These are phyloP conservation scores for Phaethon lepturus DNA, from an alignment of 2,113 vertebrate genomes.

Conservation along the genomic window DNA sequence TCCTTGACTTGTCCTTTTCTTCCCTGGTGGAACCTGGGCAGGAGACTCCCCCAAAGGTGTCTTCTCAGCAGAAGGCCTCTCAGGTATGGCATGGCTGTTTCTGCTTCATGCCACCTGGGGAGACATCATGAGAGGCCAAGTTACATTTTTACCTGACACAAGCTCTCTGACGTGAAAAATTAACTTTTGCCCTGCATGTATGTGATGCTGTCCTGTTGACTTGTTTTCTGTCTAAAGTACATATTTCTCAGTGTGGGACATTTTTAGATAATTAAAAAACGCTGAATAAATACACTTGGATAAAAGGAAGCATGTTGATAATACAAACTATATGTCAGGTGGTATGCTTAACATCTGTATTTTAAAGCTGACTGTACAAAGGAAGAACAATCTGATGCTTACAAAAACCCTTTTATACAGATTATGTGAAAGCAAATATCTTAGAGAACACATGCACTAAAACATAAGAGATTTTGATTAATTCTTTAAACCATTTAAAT, in stretches of 20 bases:
- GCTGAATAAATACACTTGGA: not conserved
- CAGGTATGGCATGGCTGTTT: not conserved
- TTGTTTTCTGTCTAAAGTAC: slow-evolving; percentile 31
- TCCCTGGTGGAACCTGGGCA: not conserved
- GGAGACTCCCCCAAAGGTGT: not conserved
- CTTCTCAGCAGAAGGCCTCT: not conserved
- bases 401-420: not conserved
- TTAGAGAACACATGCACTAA: not conserved
- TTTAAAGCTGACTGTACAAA: not conserved
- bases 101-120: not conserved
- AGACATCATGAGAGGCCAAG: not conserved
- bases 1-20: not conserved
- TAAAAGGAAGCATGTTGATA: not conserved
- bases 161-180: not conserved
- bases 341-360: not conserved
- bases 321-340: not conserved
- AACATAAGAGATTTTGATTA: not conserved
- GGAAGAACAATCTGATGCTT: slow-evolving; percentile 2
- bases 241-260: not conserved
- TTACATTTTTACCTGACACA: slow-evolving; percentile 28
- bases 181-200: slow-evolving; percentile 3
- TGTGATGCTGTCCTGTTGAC: not conserved
- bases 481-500: not conserved
- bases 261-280: not conserved
- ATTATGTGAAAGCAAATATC: not conserved